Percentiles rank a stretch among this genome's conserved stretches.
These are phyloP conservation scores for Cydia splendana DNA, from an alignment of 1,140 invertebrate species.

Conservation along the genomic window DNA sequence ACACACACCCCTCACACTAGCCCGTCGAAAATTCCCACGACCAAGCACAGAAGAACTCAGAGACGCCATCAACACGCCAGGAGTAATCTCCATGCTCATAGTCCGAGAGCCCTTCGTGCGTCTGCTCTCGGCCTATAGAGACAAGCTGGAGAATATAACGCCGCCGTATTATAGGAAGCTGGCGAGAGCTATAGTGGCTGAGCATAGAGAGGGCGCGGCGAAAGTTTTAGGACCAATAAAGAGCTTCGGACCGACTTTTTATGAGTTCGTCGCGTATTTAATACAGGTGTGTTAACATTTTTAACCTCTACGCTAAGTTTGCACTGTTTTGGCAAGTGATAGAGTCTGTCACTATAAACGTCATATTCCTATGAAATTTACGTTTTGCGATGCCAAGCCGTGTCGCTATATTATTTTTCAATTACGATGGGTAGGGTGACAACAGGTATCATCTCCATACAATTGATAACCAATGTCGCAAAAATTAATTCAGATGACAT, in stretches of 20 bases:
- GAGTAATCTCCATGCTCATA: conserved; percentile 87
- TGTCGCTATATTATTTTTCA: no score
- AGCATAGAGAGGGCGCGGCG: conserved; percentile 73
- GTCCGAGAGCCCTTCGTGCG: conserved; percentile 95
- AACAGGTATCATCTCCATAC: no score
- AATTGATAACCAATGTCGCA: no score
- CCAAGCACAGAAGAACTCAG: conserved; percentile 80
- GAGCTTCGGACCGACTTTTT: conserved; percentile 83
- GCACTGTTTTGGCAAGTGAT: no score
- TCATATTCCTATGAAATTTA: no score
- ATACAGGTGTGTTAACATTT: conserved; percentile 45
- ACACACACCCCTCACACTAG: conserved; percentile 81
- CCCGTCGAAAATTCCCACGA: conserved; percentile 82
- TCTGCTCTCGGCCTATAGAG: conserved; percentile 92
- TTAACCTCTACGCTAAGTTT: no score
- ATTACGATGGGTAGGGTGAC: no score
- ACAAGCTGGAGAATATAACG: conserved; percentile 89
- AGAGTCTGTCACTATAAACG: no score
- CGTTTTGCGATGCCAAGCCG: no score
- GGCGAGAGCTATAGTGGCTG: conserved; percentile 83
- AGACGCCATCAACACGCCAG: conserved; percentile 76
- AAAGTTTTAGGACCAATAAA: conserved; percentile 66
- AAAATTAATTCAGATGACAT: no score
- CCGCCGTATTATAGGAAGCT: conserved; percentile 86
- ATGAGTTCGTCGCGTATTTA: conserved; percentile 85